phyloP scores from a whole-genome alignment of 2,888 invertebrate species.

The Pantelozetes paolii region DNA sequence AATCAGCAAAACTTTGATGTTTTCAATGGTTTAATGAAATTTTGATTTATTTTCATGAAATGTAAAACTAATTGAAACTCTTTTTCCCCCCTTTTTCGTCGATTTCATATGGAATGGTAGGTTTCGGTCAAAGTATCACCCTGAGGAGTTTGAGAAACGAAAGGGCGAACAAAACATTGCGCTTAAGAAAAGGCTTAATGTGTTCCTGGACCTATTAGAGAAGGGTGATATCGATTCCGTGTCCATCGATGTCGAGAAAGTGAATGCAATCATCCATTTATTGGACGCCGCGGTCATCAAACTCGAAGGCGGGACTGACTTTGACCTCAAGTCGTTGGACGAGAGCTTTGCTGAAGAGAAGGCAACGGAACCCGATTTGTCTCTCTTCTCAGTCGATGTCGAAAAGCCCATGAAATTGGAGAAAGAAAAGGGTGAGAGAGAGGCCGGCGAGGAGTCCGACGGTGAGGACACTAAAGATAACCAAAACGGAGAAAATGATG shows the following conservation, averaged over 20 bases:
- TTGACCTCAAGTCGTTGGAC: conserved; percentile 81
- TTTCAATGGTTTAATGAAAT: conserved; percentile 17
- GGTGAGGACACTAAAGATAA: conserved; percentile 50
- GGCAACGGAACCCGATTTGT: conserved; percentile 43
- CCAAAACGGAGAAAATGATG: conserved; percentile 43
- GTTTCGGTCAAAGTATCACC: conserved; percentile 99
- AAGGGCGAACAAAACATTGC: conserved; percentile 78
- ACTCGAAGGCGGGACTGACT: conserved; percentile 73
- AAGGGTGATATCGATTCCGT: conserved; percentile 69
- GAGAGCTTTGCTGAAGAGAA: conserved; percentile 49
- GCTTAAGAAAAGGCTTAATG: conserved; percentile 78
- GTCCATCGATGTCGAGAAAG: conserved; percentile 77
- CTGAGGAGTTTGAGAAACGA: conserved; percentile 85
- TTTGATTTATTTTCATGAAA: background rate
- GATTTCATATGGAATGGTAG: conserved; percentile 57
- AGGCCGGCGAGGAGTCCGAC: conserved; percentile 43
- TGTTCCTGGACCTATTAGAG: conserved; percentile 73
- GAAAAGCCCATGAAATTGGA: conserved; percentile 33
- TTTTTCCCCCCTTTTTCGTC: conserved; percentile 9
- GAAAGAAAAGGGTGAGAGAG: conserved; percentile 10
- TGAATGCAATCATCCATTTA: conserved; percentile 69
- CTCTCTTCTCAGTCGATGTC: conserved; percentile 43
- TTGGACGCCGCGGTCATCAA: conserved; percentile 95
- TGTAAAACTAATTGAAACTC: background rate
- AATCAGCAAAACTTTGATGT: background rate